Conservation (phyloP, 2,113 vertebrate species). For the Platycercus adscitus region DNA sequence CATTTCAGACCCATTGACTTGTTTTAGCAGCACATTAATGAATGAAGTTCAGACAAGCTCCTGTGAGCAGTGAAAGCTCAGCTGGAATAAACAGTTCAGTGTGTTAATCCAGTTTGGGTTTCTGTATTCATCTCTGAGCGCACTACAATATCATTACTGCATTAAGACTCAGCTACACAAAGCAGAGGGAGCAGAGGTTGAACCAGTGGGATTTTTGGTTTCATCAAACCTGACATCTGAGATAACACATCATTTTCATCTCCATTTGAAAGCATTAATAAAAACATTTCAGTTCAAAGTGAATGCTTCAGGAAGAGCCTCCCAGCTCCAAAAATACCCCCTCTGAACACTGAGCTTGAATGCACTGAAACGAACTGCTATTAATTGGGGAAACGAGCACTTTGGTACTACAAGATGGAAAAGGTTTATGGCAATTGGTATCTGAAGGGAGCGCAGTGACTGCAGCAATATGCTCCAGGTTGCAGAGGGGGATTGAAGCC, state of each 20-base stretch:
- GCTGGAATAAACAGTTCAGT: not conserved
- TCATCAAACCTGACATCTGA: not conserved
- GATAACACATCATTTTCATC: constrained; percentile 11
- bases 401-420: not conserved
- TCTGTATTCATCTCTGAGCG: not conserved
- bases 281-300: constrained; percentile 14
- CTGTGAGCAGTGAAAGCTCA: not conserved
- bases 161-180: not conserved
- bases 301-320: not conserved
- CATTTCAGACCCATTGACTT: not conserved
- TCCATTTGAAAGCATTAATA: constrained; percentile 14
- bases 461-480: fast-evolving
- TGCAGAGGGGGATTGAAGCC: not conserved
- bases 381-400: not conserved
- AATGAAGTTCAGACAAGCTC: not conserved
- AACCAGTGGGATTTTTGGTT: not conserved
- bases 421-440: not conserved
- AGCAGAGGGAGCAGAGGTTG: not conserved
- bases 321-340: not conserved
- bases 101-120: not conserved
- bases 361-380: not conserved
- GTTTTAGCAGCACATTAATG: not conserved
- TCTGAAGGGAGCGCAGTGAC: not conserved
- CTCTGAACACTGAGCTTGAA: not conserved
- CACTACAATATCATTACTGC: not conserved